Base-by-base conservation (phyloP, 2,888 invertebrate species). In the Pterobdella sp. region DNA sequence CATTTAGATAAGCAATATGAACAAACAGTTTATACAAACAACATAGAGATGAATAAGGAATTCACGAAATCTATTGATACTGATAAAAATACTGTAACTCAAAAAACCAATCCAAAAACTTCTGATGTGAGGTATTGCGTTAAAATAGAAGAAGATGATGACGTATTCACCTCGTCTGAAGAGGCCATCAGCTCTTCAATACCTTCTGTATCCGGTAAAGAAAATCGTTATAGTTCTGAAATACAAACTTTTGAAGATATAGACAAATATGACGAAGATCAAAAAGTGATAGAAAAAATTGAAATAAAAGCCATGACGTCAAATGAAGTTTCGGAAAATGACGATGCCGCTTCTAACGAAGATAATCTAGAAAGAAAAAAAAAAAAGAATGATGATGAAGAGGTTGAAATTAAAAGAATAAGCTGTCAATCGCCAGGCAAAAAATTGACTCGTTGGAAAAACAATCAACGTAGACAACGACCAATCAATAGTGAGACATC, bases 401-500 rank as follows among this genome's bases (percentile, higher is more conserved):
- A 34, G 31, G 14, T 34, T 31, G 34, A 65, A 31, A 2, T 7
- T 14, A 22, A 52, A n/a, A 69, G 69, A 32, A 32, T 1, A n/a
- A 69, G 49, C 26, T 22, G 49, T 49, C 32, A 32, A 34, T 69
- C 69, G 3, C 69, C 69, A 26, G 69, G 69, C n/a, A 37, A 52
- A 1, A 69, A 69, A 34, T 37, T 69, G 26, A 69, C 69, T n/a
- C 37, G 69, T 29, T 69, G 69, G 69, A 69, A 37, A 52, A 69
- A 69, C 52, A 69, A 69, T n/a, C 69, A 69, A 34, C 26, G 69
- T 26, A 10, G 69, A 49, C 37, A 42, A 32, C 42, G 42, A 42
- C 69, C 69, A 2, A 4, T 26, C 10, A 56, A n/a, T 26, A 56
- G 26, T n/a, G n/a, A 56, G 14, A n/a, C 7, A 56, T 7, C 49